phyloP scores from a whole-genome alignment of 2,113 vertebrate species.

The Turnix velox region DNA sequence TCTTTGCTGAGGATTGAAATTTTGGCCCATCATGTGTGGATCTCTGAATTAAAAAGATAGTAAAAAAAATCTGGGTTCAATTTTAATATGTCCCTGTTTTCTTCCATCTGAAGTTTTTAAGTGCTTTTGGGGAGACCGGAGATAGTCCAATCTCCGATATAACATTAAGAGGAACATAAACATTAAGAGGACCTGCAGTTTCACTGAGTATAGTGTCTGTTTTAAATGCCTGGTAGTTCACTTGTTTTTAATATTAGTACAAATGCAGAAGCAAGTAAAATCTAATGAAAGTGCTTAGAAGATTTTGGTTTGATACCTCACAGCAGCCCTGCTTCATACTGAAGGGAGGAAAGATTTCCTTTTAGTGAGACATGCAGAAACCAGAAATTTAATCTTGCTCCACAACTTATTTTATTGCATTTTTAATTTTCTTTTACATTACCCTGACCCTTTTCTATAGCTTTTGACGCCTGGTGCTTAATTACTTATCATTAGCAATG shows the following conservation, averaged over 20 bases:
- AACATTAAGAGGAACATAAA: too few species aligned
- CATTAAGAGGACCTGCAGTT: neutral
- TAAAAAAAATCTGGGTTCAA: neutral
- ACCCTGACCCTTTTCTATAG: constrained; percentile 79
- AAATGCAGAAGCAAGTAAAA: constrained; percentile 56
- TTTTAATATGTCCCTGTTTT: neutral
- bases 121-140: constrained; percentile 36
- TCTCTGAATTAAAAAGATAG: neutral
- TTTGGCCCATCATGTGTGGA: neutral
- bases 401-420: constrained; percentile 81
- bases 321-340: constrained; percentile 3
- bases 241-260: constrained; percentile 50
- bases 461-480: constrained; percentile 82
- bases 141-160: constrained; percentile 55
- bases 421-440: constrained; percentile 82
- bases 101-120: constrained; percentile 37
- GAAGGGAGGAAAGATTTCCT: constrained; percentile 45
- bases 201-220: constrained; percentile 37
- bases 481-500: constrained; percentile 86
- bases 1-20: neutral
- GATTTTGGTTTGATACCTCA: constrained; percentile 56
- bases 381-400: constrained; percentile 77
- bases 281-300: constrained; percentile 55
- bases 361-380: constrained; percentile 59
- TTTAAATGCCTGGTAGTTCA: constrained; percentile 50